Percentiles rank a stretch among this genome's conserved stretches.
phyloP scores from a whole-genome alignment of 2,113 vertebrate species.

The Salminus brasiliensis region DNA sequence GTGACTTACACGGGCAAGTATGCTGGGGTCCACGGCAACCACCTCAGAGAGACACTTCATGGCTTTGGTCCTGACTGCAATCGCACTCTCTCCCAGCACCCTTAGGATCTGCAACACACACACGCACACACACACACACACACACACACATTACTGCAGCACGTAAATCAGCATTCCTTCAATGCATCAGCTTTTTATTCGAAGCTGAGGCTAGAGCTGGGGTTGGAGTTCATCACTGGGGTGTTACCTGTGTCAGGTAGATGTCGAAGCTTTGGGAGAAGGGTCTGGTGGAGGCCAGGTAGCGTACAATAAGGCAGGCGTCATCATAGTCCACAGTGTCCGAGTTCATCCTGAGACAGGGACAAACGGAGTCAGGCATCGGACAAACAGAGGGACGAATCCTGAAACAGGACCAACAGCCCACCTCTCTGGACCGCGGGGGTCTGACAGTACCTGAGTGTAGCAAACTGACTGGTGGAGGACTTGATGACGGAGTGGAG shows the following conservation, averaged over 20 bases:
- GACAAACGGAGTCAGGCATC: too few species aligned
- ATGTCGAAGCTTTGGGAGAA: conserved; percentile 99
- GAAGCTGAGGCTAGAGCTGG: too few species aligned
- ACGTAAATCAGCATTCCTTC: too few species aligned
- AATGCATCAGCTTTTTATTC: too few species aligned
- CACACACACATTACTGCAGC: not conserved
- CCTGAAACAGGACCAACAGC: too few species aligned
- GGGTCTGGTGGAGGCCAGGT: conserved; percentile 99
- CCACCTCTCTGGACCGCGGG: too few species aligned
- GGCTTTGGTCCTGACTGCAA: conserved; percentile 99
- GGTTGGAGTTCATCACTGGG: too few species aligned
- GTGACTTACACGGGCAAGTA: conserved; percentile 91
- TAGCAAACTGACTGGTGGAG: conserved; percentile 87
- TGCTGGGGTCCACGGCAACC: conserved; percentile 98
- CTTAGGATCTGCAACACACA: conserved; percentile 90
- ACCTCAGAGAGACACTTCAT: conserved; percentile 99
- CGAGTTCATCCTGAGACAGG: conserved; percentile 86
- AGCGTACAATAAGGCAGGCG: conserved; percentile 96
- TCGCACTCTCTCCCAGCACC: conserved; percentile 98
- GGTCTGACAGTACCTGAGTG: conserved; percentile 89
- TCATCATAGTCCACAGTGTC: conserved; percentile 97
- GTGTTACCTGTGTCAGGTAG: conserved; percentile 97
- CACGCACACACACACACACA: not conserved
- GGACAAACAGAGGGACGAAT: not conserved
- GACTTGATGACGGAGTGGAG: conserved; percentile 91